Percentiles rank a stretch among this genome's conserved stretches.
phyloP scores from a whole-genome alignment of 2,888 invertebrate species.

The Noctua comes region DNA sequence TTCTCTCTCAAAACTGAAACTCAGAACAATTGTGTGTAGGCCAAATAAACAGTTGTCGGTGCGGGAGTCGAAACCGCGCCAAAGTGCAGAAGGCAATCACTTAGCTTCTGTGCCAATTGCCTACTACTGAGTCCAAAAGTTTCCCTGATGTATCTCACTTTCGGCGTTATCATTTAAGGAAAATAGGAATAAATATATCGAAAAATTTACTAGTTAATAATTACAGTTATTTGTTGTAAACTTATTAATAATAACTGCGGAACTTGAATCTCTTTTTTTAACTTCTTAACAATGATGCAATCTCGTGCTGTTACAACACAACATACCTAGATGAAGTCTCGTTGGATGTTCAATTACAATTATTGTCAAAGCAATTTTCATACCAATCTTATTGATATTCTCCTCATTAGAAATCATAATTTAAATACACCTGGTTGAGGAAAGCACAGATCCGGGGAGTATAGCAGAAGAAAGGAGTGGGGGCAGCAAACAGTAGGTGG shows the following conservation, averaged over 20 bases:
- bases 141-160: neutral
- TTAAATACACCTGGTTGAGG: neutral
- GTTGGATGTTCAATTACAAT: neutral
- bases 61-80: neutral
- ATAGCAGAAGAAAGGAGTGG: neutral
- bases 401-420: neutral
- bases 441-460: too few relatives aligned
- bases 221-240: neutral
- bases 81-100: constrained; percentile 18
- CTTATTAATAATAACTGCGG: neutral
- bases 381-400: neutral
- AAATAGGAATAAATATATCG: neutral
- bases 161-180: neutral
- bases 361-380: neutral
- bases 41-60: neutral
- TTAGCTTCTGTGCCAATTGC: constrained; percentile 4
- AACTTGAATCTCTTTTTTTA: neutral
- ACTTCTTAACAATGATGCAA: neutral
- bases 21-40: neutral
- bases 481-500: neutral
- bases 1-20: neutral
- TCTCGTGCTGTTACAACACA: neutral
- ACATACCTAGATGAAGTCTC: neutral
- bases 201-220: neutral
- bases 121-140: neutral